phyloP scores from a whole-genome alignment of 1,140 invertebrate species.

The Aphaenogaster floridana region DNA sequence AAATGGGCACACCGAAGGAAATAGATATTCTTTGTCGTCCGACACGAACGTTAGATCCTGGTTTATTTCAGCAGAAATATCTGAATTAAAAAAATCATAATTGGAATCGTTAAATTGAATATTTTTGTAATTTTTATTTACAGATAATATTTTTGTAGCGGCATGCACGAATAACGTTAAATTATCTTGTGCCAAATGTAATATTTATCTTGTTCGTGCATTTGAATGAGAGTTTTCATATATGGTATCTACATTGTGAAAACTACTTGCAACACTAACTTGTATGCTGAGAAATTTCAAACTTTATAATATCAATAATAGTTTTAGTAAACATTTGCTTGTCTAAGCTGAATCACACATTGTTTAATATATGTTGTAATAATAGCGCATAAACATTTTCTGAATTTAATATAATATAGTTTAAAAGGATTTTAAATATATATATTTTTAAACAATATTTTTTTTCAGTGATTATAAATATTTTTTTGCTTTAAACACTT shows the following conservation, averaged over 20 bases:
- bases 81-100: background rate
- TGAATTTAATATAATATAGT: background rate
- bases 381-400: background rate
- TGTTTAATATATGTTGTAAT: background rate
- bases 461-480: background rate
- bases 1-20: background rate
- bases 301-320: conserved; percentile 16
- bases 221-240: background rate
- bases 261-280: conserved; percentile 10
- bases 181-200: conserved; percentile 1
- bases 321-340: background rate
- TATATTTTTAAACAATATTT: background rate
- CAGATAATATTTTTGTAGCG: background rate
- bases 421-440: background rate
- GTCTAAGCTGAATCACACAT: background rate
- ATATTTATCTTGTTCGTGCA: conserved; percentile 34
- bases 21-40: background rate
- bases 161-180: background rate
- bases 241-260: background rate
- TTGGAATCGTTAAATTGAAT: background rate
- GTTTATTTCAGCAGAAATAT: background rate
- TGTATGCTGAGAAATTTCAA: background rate
- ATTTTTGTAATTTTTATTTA: background rate
- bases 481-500: background rate
- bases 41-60: background rate